These are phyloP conservation scores for Alaudala cheleensis DNA, from an alignment of 2,113 vertebrate genomes.

Conservation along the genomic window DNA sequence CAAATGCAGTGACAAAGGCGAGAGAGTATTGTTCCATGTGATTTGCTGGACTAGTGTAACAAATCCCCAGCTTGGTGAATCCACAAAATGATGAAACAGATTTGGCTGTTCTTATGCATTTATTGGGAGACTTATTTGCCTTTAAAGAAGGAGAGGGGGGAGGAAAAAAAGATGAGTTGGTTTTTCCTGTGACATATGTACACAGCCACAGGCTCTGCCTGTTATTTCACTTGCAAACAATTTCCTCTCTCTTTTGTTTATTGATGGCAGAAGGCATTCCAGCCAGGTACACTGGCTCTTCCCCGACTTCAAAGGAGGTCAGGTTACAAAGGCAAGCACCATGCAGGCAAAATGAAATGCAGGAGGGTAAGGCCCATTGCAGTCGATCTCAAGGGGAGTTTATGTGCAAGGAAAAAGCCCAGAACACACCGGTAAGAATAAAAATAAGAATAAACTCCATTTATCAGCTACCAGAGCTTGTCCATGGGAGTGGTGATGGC, in stretches of 20 bases:
- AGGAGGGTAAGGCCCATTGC: not conserved
- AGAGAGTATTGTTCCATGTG: not conserved
- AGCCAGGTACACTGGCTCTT: constrained; percentile 49
- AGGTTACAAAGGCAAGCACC: constrained; percentile 46
- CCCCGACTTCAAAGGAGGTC: constrained; percentile 59
- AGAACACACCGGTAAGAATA: not conserved
- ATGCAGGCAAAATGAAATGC: not conserved
- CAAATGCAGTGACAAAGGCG: not conserved
- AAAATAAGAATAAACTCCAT: not conserved
- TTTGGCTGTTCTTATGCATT: constrained; percentile 28
- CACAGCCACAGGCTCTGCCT: constrained; percentile 59
- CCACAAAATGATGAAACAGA: not conserved
- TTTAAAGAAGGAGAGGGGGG: not conserved
- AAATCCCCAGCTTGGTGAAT: not conserved
- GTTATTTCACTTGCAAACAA: constrained; percentile 70
- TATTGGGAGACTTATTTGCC: constrained; percentile 60
- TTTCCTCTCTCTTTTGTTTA: constrained; percentile 73
- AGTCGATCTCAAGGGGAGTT: not conserved
- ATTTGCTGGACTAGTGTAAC: not conserved
- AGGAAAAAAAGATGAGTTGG: not conserved
- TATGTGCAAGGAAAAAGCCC: not conserved
- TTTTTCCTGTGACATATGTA: constrained; percentile 65
- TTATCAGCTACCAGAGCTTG: not conserved
- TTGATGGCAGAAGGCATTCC: constrained; percentile 66
- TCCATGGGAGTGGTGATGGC: fast-evolving